phyloP scores from a whole-genome alignment of 2,113 vertebrate species.

The Uria lomvia region DNA sequence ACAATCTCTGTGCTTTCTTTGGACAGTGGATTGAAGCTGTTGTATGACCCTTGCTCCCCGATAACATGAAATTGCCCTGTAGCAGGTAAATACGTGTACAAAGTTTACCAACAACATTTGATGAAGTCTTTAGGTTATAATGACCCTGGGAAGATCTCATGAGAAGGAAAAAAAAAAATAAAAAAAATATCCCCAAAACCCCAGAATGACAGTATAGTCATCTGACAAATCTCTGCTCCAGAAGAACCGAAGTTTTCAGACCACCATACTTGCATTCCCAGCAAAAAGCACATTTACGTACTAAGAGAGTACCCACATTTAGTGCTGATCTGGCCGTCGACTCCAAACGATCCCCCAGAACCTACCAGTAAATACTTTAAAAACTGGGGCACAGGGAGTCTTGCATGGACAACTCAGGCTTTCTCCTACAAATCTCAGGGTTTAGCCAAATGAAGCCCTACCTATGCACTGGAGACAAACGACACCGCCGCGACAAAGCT shows the following conservation, averaged over 20 bases:
- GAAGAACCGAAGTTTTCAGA: background rate
- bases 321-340: background rate
- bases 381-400: background rate
- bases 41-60: background rate
- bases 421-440: background rate
- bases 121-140: background rate
- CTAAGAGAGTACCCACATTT: background rate
- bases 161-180: background rate
- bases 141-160: background rate
- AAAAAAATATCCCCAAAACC: background rate
- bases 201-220: background rate
- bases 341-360: background rate
- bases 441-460: background rate
- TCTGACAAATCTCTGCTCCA: background rate
- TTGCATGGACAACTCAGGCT: background rate
- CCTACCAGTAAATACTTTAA: background rate
- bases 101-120: background rate
- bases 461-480: background rate
- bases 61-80: background rate
- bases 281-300: background rate
- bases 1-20: background rate
- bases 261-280: background rate
- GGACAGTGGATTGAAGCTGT: background rate
- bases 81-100: background rate
- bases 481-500: accelerated